Conservation (phyloP, 1,140 invertebrate genomes). For the Brachionus asplanchnoidis region DNA sequence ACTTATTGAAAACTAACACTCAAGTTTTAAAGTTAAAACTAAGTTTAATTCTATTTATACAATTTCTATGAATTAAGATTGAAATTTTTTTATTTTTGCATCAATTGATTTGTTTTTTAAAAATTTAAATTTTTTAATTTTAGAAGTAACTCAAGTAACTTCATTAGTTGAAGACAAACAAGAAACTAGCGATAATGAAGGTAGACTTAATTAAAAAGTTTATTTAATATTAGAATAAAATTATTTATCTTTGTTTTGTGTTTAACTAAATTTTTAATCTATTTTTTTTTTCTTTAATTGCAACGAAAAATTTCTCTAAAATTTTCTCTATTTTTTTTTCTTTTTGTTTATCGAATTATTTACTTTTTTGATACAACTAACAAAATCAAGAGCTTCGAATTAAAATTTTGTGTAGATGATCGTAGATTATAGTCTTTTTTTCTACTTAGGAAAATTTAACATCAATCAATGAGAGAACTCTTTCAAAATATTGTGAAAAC, state of each 20-base stretch:
- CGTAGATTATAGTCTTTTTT: background rate
- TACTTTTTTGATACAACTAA: slow-evolving; percentile 3
- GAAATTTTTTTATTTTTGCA: background rate
- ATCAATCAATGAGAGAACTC: background rate
- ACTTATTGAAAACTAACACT: too few species aligned
- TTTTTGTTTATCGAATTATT: background rate
- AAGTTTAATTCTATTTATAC: too few species aligned
- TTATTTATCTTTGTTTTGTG: slow-evolving; percentile 30
- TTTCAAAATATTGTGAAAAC: background rate
- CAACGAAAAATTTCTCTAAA: background rate
- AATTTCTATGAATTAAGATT: background rate
- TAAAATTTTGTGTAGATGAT: background rate
- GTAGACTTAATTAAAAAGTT: slow-evolving; percentile 34
- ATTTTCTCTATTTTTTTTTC: background rate
- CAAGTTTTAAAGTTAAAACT: too few species aligned
- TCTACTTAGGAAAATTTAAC: background rate
- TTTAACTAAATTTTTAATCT: background rate
- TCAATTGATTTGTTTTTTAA: background rate
- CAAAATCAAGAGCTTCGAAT: slow-evolving; percentile 33
- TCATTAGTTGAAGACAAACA: background rate
- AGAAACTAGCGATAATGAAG: background rate
- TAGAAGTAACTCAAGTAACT: background rate
- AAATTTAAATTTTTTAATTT: background rate
- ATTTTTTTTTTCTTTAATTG: slow-evolving; percentile 28
- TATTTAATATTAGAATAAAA: slow-evolving; percentile 24